A percentile compares a stretch with the other conserved stretches of the same genome.
These are phyloP conservation scores for Drosophila villosipedis DNA, from an alignment of 2,888 invertebrate species.

Conservation along the genomic window DNA sequence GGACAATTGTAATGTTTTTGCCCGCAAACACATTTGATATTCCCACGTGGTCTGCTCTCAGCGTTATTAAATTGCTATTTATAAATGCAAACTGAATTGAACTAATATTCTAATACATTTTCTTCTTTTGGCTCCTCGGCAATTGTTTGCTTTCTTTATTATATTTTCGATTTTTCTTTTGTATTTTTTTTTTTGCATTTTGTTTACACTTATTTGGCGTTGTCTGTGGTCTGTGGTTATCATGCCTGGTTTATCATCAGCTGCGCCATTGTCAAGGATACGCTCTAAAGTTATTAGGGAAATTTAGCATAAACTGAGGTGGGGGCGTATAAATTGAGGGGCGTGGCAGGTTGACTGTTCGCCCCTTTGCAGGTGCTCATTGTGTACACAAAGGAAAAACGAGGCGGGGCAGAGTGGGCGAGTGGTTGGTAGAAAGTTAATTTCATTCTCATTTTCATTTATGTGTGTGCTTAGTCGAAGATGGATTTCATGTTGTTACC, in stretches of 20 bases:
- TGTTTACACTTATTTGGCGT: constrained; percentile 1
- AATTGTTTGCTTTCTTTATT: background rate
- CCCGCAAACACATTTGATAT: constrained; percentile 62
- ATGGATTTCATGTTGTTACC: constrained; percentile 48
- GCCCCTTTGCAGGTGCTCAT: constrained; percentile 5
- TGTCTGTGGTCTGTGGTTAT: constrained; percentile 39
- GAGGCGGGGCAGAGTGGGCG: background rate
- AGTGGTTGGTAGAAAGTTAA: constrained; percentile 51
- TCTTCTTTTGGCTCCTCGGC: background rate
- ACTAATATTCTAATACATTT: constrained; percentile 18
- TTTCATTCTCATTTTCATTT: constrained; percentile 64
- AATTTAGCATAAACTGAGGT: constrained; percentile 45
- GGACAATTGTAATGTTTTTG: constrained; percentile 38
- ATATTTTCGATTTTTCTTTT: constrained; percentile 19
- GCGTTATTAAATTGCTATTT: constrained; percentile 77
- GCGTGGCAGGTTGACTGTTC: constrained; percentile 16
- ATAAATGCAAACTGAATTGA: constrained; percentile 52
- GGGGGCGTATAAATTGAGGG: constrained; percentile 3
- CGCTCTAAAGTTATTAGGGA: constrained; percentile 48
- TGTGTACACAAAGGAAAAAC: constrained; percentile 4
- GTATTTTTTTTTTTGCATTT: background rate
- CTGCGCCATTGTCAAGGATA: constrained; percentile 62
- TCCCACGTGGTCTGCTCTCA: constrained; percentile 76
- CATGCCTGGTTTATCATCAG: constrained; percentile 57
- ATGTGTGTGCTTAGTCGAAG: constrained; percentile 56